These are phyloP conservation scores for Loriculus beryllinus DNA, from an alignment of 2,797 vertebrate genomes.

Conservation along the genomic window DNA sequence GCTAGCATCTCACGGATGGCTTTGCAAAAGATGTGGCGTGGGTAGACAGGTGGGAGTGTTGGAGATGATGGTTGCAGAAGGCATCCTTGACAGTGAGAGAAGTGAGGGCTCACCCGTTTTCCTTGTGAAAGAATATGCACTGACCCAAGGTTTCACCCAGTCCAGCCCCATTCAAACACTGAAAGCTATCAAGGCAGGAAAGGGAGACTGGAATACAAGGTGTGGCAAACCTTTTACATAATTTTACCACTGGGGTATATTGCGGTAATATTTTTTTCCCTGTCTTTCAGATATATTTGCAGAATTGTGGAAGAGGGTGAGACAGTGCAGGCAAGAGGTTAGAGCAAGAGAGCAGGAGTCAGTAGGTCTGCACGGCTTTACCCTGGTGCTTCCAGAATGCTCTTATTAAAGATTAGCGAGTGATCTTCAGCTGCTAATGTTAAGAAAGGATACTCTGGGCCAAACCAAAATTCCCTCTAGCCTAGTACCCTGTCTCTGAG, in stretches of 20 bases:
- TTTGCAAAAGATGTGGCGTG: background rate
- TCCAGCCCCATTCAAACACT: background rate
- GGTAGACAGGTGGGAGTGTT: background rate
- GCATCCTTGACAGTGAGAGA: background rate
- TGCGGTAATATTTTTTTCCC: background rate
- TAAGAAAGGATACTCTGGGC: background rate
- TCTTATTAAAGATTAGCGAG: background rate
- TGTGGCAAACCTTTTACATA: background rate
- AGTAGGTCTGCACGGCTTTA: background rate
- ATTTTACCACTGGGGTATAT: accelerated
- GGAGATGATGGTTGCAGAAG: background rate
- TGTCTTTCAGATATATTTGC: background rate
- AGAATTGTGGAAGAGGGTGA: background rate
- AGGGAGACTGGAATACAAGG: background rate
- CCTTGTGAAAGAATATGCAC: background rate
- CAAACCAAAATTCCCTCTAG: slow-evolving; percentile 63
- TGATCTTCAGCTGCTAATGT: background rate
- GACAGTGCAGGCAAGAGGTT: background rate
- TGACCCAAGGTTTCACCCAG: background rate
- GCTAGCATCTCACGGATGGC: background rate
- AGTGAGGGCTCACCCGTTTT: background rate
- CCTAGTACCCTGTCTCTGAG: slow-evolving; percentile 30
- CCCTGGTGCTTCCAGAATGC: background rate
- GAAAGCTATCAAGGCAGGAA: background rate
- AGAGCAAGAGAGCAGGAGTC: background rate